Evolutionary conservation across 2,797 vertebrate genomes (phyloP).

Genomic region (Graptemys geographica): DNA sequence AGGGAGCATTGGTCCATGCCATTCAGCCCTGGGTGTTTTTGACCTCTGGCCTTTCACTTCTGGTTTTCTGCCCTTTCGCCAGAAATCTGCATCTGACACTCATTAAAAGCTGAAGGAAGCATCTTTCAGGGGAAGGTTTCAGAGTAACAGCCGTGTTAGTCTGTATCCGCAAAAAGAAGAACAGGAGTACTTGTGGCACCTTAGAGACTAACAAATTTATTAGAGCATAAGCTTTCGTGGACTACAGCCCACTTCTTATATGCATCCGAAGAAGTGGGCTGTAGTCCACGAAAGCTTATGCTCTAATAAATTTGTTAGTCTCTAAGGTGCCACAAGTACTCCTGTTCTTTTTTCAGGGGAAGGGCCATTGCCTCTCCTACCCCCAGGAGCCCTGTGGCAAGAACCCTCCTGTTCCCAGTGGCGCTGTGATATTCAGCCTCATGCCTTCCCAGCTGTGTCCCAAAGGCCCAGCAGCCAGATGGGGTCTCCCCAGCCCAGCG

Average conservation of each 20-base stretch:
- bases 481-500: neutral
- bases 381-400: neutral
- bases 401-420: neutral
- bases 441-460: neutral
- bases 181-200: too few species aligned
- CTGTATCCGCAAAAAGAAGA: too few species aligned
- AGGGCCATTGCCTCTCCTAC: neutral
- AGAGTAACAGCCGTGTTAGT: too few species aligned
- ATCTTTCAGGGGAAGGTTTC: constrained; percentile 4
- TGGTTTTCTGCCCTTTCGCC: constrained; percentile 67
- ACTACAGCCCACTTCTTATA: too few species aligned
- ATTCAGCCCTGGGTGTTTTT: constrained; percentile 78
- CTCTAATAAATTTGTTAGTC: too few species aligned
- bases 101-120: constrained; percentile 85
- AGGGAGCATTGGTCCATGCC: neutral
- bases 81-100: constrained; percentile 89
- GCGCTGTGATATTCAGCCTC: neutral
- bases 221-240: too few species aligned
- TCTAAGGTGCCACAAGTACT: too few species aligned
- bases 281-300: too few species aligned
- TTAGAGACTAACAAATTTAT: too few species aligned
- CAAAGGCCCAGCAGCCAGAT: neutral
- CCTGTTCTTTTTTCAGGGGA: neutral
- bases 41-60: constrained; percentile 85
- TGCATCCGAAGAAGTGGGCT: too few species aligned